Conservation (phyloP, 2,888 invertebrate genomes). For the Polydrusus pterygomalis region DNA sequence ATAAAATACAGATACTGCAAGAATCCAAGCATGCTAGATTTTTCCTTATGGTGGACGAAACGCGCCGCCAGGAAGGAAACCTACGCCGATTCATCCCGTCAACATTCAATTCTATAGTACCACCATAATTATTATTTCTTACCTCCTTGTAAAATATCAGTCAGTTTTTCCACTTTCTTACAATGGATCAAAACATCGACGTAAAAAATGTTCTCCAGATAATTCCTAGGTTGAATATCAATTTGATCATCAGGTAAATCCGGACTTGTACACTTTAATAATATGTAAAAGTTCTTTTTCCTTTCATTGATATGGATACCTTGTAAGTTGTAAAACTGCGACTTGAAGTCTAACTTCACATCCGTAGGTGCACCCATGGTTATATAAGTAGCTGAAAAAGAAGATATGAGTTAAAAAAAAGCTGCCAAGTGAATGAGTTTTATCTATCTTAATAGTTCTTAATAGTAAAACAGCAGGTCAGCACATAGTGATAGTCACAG, state of each 20-base stretch:
- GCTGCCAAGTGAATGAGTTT: no score
- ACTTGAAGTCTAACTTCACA: constrained; percentile 48
- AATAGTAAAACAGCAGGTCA: no score
- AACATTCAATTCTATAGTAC: no score
- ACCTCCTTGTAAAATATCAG: constrained; percentile 58
- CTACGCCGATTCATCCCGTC: no score
- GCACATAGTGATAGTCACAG: no score
- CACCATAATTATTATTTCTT: neutral
- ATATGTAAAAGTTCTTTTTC: constrained; percentile 57
- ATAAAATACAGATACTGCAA: no score
- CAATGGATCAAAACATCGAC: constrained; percentile 60
- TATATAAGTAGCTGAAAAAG: neutral
- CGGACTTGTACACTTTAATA: constrained; percentile 47
- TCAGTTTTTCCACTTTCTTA: constrained; percentile 54
- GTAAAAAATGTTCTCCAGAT: constrained; percentile 60
- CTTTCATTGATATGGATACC: constrained; percentile 56
- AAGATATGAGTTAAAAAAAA: no score
- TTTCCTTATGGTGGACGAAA: no score
- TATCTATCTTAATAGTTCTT: no score
- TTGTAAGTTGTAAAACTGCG: constrained; percentile 57
- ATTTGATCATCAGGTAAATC: constrained; percentile 43
- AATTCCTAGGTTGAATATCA: constrained; percentile 57
- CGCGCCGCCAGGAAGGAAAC: no score
- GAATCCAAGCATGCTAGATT: no score
- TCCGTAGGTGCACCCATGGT: neutral